These are phyloP conservation scores for Cantharis rustica DNA, from an alignment of 2,888 invertebrate genomes.

Conservation along the genomic window DNA sequence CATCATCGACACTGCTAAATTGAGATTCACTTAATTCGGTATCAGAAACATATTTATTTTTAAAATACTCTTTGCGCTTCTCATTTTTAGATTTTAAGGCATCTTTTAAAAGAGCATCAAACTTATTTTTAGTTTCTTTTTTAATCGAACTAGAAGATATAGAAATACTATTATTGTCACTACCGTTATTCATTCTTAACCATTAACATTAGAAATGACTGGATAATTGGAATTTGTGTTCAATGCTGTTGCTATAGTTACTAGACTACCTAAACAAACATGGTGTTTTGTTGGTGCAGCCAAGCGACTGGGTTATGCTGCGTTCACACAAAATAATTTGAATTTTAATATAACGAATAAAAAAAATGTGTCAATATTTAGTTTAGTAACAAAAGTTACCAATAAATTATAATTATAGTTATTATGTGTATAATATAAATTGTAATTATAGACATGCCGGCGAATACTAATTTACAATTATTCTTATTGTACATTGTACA, in stretches of 20 bases:
- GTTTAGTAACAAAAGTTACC: no score
- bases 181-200: not conserved
- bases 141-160: constrained; percentile 33
- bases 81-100: constrained; percentile 36
- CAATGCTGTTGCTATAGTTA: not conserved
- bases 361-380: no score
- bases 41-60: constrained; percentile 18
- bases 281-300: not conserved
- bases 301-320: not conserved
- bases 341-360: no score
- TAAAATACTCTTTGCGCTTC: not conserved
- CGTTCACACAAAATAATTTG: not conserved
- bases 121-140: constrained; percentile 47
- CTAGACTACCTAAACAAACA: not conserved
- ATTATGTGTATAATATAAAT: no score
- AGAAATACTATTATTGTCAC: not conserved
- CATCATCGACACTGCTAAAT: constrained; percentile 7
- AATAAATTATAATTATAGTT: no score
- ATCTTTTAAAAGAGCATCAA: constrained; percentile 45
- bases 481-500: no score
- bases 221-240: not conserved
- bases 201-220: not conserved
- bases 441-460: no score
- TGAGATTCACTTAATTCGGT: not conserved
- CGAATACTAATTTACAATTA: no score